Evolutionary conservation across 2,797 vertebrate genomes (phyloP), one percentile per base, ranked within the genome.

Genomic region (Austrolebias charrua): DNA sequence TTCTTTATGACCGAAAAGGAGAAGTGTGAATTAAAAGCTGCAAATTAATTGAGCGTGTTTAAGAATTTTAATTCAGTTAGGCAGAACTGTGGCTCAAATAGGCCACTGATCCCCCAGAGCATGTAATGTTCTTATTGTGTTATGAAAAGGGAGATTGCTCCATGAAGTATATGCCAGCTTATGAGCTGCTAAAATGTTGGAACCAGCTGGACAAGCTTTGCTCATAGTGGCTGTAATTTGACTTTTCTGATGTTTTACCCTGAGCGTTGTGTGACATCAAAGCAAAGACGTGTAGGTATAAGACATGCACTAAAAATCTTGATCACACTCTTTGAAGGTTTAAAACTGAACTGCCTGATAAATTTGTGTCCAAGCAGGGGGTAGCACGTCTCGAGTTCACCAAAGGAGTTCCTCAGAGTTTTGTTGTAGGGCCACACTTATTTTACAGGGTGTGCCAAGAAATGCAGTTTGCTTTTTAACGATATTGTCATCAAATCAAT

Each of bases 21-120:
- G 50, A 72, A 57, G 54, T 58, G 4, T 67, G 50, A 60, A 60
- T 67, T 60, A 60, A 66, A 56, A 56, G 55, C 28, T 5, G 0
- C 58, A 13, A 74, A 43, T 61, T 60, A 57, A 62, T 54, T 67
- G 24, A 60, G 47, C 0, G 0, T 45, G 33, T 76, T 78, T 55
- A 33, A 74, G 35, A 51, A 60, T 38, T 29, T 40, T 55, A 50
- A 40, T 52, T 15, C 42, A 43, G 28, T 55, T 38, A 4, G 20
- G 55, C 51, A 49, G 50, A 61, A 52, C 18, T 54, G 20, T 31
- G 35, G 6, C 60, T 11, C 19, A 56, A 16, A 63, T 43, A 33
- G 53, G 44, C 38, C 57, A 19, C 48, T 0, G 19, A 57, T 64
- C 51, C 56, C 57, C 57, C 47, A 14, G 60, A 72, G 55, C 52